Evolutionary conservation across 2,888 invertebrate species (phyloP).

Genomic region (Aproaerema taeniolella): DNA sequence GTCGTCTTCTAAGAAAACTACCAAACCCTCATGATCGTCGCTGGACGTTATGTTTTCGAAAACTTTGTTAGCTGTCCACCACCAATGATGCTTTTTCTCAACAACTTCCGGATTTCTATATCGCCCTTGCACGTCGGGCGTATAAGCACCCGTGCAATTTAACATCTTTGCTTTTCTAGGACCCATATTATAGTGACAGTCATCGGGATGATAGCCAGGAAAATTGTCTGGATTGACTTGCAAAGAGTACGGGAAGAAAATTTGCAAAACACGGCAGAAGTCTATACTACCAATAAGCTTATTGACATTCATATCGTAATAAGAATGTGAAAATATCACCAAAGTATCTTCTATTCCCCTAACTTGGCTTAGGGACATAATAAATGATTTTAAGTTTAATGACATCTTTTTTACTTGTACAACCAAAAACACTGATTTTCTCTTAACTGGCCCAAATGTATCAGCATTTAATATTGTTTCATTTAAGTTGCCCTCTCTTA

Average conservation of each 20-base stretch:
- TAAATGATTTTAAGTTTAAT: conserved; percentile 33
- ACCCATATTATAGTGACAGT: conserved; percentile 32
- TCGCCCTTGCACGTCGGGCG: conserved; percentile 37
- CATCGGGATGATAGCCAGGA: conserved; percentile 33
- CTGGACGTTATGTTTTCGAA: conserved; percentile 36
- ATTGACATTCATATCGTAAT: conserved; percentile 36
- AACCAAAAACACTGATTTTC: conserved; percentile 38
- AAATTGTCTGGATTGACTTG: conserved; percentile 37
- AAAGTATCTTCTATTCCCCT: conserved; percentile 40
- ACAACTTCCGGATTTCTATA: conserved; percentile 34
- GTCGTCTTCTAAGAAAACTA: conserved; percentile 42
- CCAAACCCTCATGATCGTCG: conserved; percentile 30
- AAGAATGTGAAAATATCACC: conserved; percentile 47
- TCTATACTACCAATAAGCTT: conserved; percentile 36
- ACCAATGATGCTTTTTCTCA: conserved; percentile 49
- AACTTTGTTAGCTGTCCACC: conserved; percentile 53
- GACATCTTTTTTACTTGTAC: conserved; percentile 33
- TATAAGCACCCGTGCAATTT: conserved; percentile 36
- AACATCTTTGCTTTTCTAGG: conserved; percentile 23
- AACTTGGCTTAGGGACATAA: conserved; percentile 38
- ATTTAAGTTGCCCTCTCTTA: conserved; percentile 24
- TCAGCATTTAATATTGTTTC: conserved; percentile 34
- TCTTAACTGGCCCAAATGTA: conserved; percentile 29
- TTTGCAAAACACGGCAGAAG: conserved; percentile 46
- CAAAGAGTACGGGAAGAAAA: conserved; percentile 47